Percentiles rank a stretch among this genome's conserved stretches.
These are phyloP conservation scores for Podilymbus podiceps DNA, from an alignment of 2,113 vertebrate species.

Conservation along the genomic window DNA sequence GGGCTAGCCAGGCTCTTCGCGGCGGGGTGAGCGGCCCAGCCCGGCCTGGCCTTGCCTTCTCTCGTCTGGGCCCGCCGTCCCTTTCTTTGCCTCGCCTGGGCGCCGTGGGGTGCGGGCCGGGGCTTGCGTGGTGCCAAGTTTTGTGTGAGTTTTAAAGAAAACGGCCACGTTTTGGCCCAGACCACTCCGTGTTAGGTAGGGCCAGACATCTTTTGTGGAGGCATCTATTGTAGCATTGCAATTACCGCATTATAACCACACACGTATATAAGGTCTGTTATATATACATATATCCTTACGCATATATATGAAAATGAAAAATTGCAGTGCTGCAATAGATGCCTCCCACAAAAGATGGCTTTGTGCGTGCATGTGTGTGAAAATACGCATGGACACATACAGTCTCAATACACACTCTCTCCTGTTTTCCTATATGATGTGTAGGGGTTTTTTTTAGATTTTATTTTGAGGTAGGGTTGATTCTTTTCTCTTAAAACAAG, in stretches of 20 bases:
- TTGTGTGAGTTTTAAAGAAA: not conserved
- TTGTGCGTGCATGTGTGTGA: not conserved
- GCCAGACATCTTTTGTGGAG: not conserved
- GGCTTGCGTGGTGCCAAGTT: not conserved
- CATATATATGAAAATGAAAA: not conserved
- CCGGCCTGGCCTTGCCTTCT: too few species aligned
- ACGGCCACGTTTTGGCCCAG: not conserved
- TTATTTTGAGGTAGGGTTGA: not conserved
- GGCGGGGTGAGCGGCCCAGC: not conserved
- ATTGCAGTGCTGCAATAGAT: not conserved
- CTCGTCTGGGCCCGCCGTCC: not conserved
- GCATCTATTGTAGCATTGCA: not conserved
- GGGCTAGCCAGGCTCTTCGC: not conserved
- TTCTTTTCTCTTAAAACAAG: not conserved
- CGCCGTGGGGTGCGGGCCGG: not conserved
- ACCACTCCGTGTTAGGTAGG: not conserved
- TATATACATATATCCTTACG: not conserved
- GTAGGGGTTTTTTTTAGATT: not conserved
- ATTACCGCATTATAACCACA: not conserved
- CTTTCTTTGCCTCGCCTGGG: not conserved
- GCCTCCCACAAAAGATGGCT: not conserved
- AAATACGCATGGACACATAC: not conserved
- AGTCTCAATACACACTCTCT: not conserved
- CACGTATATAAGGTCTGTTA: not conserved
- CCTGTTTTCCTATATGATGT: not conserved